phyloP scores from a whole-genome alignment of 2,888 invertebrate species.

The Acanthococcus lagerstroemiae region DNA sequence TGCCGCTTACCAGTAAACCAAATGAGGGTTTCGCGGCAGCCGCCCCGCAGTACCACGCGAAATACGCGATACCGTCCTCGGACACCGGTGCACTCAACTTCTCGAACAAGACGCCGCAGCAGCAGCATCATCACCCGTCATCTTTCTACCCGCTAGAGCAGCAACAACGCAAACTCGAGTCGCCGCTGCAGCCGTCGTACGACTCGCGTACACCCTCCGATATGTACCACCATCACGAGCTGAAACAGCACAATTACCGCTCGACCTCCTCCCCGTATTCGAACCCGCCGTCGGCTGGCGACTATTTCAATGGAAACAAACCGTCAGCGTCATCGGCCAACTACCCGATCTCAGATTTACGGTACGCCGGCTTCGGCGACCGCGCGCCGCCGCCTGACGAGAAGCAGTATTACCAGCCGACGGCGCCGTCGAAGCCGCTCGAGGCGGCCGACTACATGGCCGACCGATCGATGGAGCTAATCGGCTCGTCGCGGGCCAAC shows the following conservation, averaged over 20 bases:
- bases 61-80: not conserved
- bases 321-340: not conserved
- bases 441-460: not conserved
- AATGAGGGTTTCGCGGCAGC: not conserved
- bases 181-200: not conserved
- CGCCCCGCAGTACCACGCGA: not conserved
- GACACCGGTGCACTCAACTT: conserved; percentile 4
- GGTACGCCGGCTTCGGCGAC: conserved; percentile 9
- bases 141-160: not conserved
- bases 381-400: not conserved
- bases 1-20: conserved; percentile 4
- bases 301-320: conserved; percentile 15
- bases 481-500: not conserved
- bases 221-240: not conserved
- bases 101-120: conserved; percentile 5
- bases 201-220: not conserved
- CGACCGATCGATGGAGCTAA: conserved; percentile 9
- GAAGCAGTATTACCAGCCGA: conserved; percentile 10
- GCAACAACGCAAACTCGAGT: not conserved
- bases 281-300: not conserved
- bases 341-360: conserved; percentile 1
- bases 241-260: not conserved
- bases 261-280: not conserved
- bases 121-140: not conserved
- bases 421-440: not conserved